Evolutionary conservation across 2,113 vertebrate species (phyloP), one percentile per base, ranked within the genome.

Genomic region (Corvus hawaiiensis): DNA sequence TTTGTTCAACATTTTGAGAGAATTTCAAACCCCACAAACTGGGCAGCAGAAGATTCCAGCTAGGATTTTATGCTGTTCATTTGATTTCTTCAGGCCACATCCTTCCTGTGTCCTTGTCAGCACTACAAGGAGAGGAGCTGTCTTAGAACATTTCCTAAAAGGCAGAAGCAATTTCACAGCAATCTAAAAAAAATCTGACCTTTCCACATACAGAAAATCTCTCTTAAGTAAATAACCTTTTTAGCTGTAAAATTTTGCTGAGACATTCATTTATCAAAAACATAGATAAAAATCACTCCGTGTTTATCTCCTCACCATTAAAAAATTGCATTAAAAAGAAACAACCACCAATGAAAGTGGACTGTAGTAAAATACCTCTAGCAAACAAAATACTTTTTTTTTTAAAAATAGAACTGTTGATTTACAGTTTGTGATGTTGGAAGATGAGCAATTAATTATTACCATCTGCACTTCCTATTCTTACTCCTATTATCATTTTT

Each of bases 201-300:
- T 99, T 99, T 99, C 97, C 97, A 97, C 96, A 95, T 93, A 94
- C 94, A 96, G 94, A 98, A 97, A 97, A 98, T 98, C 97, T 98
- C 98, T 98, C 98, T 98, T 98, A 98, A 98, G 98, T 98, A 98
- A 99, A 98, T 98, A 99, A 98, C 97, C 96, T 98, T 98, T 98
- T 98, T 97, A 98, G 96, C 98, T 97, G 98, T 97, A 98, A 98
- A 98, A 98, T 98, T 97, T 98, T 90, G 96, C 97, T 96, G 96
- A 96, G 83, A 91, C 97, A 96, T 97, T 98, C 96, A 97, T 97
- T 98, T 97, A 96, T 98, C 96, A 97, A 97, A 96, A 95, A 80
- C 91, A 74, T 20, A 96, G 97, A 98, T 97, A 98, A 98, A 97
- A 96, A 97, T 97, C 96, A 43, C 94, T 88, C 86, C 2, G 2